Base-by-base conservation (phyloP, 2,113 vertebrate genomes). In the Entelurus aequoreus region DNA sequence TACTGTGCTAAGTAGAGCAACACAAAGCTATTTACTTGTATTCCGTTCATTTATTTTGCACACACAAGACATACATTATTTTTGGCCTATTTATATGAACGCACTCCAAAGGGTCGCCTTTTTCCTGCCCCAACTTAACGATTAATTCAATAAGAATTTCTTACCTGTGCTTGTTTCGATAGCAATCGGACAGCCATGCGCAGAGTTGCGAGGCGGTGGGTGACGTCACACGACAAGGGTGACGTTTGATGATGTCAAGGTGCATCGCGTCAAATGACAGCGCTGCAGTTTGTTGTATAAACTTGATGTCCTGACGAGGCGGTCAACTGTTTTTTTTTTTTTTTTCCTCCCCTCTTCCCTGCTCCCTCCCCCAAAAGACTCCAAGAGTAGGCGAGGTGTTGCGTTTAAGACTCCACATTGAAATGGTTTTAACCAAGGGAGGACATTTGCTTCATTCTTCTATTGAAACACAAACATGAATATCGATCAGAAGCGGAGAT, bases 181-280 rank as follows among this genome's bases (percentile, higher is more conserved):
- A 2, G 28, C 28, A 28, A 28, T 28, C 28, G 28, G 28, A 28
- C 28, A 28, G 28, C 28, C 28, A 28, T 10, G 54, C 37, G 53
- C 53, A 6, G 5, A 7, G 28, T 28, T 8, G 54, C n/a, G n/a
- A 44, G 42, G 10, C 21, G 40, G 8, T 57, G 11, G 40, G 1
- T 57, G 55, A 57, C 55, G 40, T 57, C 55, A 44, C 38, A 16
- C 21, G 16, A 57, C 55, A 57, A 44, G 42, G 6, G n/a, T 44
- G 44, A 15, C 21, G 47, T 10, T 7, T 48, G 58, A 60, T 13
- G 46, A 46, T 3, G 58, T 60, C 58, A 60, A 48, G 58, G 44
- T 60, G 35, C 19, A 48, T 10, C 7, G 47, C 9, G 47, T 60
- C 58, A 60, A 48, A 60, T 60, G 13, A 48, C 28, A 48, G 2